Conservation (phyloP, 2,797 vertebrate species). For the Bovichtus diacanthus region DNA sequence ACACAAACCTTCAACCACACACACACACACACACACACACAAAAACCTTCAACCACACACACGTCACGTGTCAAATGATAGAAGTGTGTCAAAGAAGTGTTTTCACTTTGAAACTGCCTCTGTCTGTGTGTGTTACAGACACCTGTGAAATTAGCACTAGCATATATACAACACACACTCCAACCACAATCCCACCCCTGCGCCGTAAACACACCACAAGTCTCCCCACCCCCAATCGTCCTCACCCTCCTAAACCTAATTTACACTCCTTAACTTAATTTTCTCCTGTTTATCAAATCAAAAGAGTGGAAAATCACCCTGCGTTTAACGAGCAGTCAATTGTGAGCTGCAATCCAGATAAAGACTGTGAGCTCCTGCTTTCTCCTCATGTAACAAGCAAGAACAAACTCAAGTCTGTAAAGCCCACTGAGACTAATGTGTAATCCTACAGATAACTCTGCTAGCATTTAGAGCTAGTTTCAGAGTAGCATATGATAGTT, state of each 20-base stretch:
- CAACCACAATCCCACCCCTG: background rate
- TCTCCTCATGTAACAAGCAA: conserved; percentile 7
- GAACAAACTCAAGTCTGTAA: background rate
- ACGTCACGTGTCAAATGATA: conserved; percentile 4
- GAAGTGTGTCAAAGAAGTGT: conserved; percentile 7
- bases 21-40: conserved; percentile 3
- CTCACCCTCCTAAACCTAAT: conserved; percentile 15
- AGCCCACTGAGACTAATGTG: too few species aligned
- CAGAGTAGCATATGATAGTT: background rate
- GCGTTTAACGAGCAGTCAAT: conserved; percentile 49
- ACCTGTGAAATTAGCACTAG: conserved; percentile 21
- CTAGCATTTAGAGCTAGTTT: background rate
- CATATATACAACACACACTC: background rate
- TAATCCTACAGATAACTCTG: background rate
- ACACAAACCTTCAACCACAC: too few species aligned
- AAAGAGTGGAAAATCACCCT: conserved; percentile 46
- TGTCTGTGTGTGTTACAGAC: conserved; percentile 10
- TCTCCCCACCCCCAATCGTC: background rate
- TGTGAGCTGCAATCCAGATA: conserved; percentile 46
- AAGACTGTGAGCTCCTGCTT: conserved; percentile 27
- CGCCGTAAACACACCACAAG: background rate
- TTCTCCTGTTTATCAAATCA: conserved; percentile 64
- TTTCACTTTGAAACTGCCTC: background rate
- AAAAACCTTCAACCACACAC: conserved; percentile 13
- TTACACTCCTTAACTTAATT: conserved; percentile 51